Evolutionary conservation across 2,888 invertebrate species (phyloP).

Genomic region (Nephrotoma guestfalica): DNA sequence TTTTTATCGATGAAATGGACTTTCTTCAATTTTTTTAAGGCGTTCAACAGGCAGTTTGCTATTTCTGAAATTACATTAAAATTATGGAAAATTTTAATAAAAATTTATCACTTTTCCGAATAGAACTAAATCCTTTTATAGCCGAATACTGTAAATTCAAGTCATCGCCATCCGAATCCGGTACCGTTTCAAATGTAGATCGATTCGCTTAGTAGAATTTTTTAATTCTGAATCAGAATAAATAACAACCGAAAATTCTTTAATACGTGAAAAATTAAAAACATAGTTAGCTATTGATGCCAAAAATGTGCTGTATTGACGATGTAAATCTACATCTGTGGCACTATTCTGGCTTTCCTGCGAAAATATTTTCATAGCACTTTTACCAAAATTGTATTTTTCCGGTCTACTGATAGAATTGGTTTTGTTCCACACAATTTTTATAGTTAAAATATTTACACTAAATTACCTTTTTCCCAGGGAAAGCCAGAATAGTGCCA

Average conservation of each 20-base stretch:
- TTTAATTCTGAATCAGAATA: conserved; percentile 49
- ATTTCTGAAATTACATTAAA: neutral
- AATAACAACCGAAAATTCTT: conserved; percentile 74
- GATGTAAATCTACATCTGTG: too few species aligned
- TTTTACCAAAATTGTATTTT: too few species aligned
- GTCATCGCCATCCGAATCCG: conserved; percentile 20
- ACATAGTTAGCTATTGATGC: too few species aligned
- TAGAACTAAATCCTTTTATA: neutral
- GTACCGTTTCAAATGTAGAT: conserved; percentile 43
- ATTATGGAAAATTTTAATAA: neutral
- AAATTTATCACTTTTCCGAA: neutral
- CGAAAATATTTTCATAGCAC: too few species aligned
- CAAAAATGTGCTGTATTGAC: too few species aligned
- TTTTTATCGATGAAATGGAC: conserved; percentile 8
- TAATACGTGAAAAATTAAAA: conserved; percentile 78
- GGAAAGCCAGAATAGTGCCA: too few species aligned
- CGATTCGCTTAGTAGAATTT: conserved; percentile 42
- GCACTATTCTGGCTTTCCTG: too few species aligned
- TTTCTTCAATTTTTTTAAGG: neutral
- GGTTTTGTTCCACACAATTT: too few species aligned
- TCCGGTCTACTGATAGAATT: too few species aligned
- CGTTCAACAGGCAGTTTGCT: neutral
- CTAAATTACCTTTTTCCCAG: too few species aligned
- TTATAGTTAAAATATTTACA: too few species aligned
- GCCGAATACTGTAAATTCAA: neutral